A percentile compares a stretch with the other conserved stretches of the same genome.
Evolutionary conservation across 2,113 vertebrate genomes (phyloP).

Genomic region (Cisticola juncidis): DNA sequence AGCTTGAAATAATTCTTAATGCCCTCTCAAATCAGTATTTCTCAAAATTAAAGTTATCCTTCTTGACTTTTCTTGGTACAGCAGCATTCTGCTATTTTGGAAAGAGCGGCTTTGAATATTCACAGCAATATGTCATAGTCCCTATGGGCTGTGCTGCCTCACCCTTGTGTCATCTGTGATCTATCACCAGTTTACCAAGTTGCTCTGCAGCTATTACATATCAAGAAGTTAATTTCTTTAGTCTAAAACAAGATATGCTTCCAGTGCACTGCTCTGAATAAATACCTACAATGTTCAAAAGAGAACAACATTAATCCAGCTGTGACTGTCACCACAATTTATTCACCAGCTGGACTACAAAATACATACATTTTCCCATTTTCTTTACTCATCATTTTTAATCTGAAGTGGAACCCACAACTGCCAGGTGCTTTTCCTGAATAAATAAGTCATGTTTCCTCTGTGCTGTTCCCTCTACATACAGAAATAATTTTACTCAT

Average conservation of each 20-base stretch:
- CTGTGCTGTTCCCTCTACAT: background rate
- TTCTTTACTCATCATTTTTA: background rate
- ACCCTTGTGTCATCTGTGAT: background rate
- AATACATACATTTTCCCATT: background rate
- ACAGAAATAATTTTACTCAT: background rate
- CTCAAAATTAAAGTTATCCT: background rate
- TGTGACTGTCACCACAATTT: background rate
- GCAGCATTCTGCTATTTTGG: background rate
- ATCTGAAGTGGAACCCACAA: background rate
- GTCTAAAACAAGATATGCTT: background rate
- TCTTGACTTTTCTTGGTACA: background rate
- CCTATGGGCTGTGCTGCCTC: background rate
- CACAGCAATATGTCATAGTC: constrained; percentile 16
- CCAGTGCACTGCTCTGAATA: background rate
- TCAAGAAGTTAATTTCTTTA: background rate
- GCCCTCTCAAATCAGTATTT: background rate
- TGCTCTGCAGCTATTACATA: background rate
- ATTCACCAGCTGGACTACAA: background rate
- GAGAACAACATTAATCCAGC: background rate
- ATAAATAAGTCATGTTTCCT: background rate
- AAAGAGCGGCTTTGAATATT: constrained; percentile 23
- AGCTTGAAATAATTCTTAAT: background rate
- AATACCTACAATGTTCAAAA: background rate
- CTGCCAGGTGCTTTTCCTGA: background rate
- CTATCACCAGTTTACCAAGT: background rate